These are phyloP conservation scores for Pimpla rufipes DNA, from an alignment of 2,888 invertebrate species.

Conservation along the genomic window DNA sequence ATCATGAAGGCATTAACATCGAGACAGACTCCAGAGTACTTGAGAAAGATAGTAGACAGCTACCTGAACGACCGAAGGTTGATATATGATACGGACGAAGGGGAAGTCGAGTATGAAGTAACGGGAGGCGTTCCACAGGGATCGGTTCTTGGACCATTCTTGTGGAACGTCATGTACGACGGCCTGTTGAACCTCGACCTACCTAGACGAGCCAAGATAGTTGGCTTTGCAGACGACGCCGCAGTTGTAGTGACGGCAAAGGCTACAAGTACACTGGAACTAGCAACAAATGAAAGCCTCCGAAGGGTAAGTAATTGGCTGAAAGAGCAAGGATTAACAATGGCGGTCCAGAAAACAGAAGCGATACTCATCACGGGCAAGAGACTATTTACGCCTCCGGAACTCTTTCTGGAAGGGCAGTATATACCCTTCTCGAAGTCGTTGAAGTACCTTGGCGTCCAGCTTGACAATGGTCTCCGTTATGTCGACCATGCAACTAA, in stretches of 20 bases:
- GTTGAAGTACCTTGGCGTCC: constrained; percentile 25
- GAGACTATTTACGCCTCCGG: background rate
- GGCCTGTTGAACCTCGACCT: constrained; percentile 38
- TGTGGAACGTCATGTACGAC: constrained; percentile 60
- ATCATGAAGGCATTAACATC: constrained; percentile 22
- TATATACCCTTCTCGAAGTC: constrained; percentile 1
- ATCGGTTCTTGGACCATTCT: constrained; percentile 45
- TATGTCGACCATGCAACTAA: background rate
- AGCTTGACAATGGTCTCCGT: no score
- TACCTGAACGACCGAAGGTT: constrained; percentile 47
- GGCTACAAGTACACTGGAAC: constrained; percentile 1
- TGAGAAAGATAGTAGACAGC: constrained; percentile 27
- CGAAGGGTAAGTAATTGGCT: constrained; percentile 54
- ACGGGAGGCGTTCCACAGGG: constrained; percentile 54
- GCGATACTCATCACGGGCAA: constrained; percentile 46
- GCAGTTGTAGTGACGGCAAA: constrained; percentile 16
- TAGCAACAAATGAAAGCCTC: constrained; percentile 16
- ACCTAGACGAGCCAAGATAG: background rate
- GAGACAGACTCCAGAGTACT: constrained; percentile 22
- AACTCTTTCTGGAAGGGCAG: background rate
- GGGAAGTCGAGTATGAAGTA: background rate
- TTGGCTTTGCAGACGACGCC: constrained; percentile 38
- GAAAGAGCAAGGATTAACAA: no score
- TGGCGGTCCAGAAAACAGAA: no score
- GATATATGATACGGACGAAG: constrained; percentile 40